A percentile compares a stretch with the other conserved stretches of the same genome.
Conservation (phyloP, 2,888 invertebrate genomes). For the Drosophila paracracens region DNA sequence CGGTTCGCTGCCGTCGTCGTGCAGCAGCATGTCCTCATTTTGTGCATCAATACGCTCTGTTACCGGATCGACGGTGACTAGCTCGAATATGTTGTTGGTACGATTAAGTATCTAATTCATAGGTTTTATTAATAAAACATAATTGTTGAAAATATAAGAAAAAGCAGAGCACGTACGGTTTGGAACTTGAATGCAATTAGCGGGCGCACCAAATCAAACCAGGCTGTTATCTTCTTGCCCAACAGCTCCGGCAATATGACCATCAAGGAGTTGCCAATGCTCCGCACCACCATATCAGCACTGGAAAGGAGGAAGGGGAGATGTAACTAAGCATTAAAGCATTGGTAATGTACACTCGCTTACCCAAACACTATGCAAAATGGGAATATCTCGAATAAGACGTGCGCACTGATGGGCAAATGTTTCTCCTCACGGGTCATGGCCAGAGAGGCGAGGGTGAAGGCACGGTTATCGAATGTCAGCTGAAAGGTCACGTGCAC, state of each 20-base stretch:
- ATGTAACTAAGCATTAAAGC: not conserved
- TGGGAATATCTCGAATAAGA: slow-evolving; percentile 98
- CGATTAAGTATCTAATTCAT: slow-evolving; percentile 93
- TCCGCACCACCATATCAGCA: slow-evolving; percentile 94
- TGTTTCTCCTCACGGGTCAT: slow-evolving; percentile 96
- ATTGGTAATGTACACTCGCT: slow-evolving; percentile 69
- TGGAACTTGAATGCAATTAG: slow-evolving; percentile 97
- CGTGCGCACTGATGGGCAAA: slow-evolving; percentile 94
- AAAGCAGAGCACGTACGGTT: slow-evolving; percentile 89
- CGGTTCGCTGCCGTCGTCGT: slow-evolving; percentile 88
- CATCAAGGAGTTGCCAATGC: slow-evolving; percentile 95
- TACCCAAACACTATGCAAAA: slow-evolving; percentile 98
- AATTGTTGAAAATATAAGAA: not conserved
- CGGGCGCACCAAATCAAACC: slow-evolving; percentile 96
- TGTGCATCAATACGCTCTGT: slow-evolving; percentile 88
- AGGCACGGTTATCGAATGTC: slow-evolving; percentile 97
- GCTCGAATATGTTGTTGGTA: slow-evolving; percentile 98
- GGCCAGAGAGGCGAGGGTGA: slow-evolving; percentile 92
- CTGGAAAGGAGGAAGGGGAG: slow-evolving; percentile 84
- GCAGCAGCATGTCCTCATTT: slow-evolving; percentile 85
- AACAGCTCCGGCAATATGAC: slow-evolving; percentile 94
- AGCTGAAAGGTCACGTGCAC: slow-evolving; percentile 97
- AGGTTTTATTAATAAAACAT: not conserved
- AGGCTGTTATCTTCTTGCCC: slow-evolving; percentile 95
- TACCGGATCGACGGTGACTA: slow-evolving; percentile 95